Conservation (phyloP, 2,888 invertebrate species). For the Sycophila texana region DNA sequence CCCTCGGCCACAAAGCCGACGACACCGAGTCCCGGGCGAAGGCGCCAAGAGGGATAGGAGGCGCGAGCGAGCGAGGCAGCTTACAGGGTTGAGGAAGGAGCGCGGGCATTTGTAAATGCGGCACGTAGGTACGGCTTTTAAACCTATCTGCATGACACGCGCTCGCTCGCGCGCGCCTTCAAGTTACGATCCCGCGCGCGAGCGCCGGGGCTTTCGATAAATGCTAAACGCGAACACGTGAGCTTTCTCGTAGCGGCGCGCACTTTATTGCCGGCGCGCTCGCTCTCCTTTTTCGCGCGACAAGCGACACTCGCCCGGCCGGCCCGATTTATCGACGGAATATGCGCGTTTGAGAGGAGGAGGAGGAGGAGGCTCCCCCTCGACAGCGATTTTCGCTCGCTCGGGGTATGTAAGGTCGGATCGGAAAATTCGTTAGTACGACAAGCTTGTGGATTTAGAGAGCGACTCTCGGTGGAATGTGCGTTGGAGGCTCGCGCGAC, state of each 20-base stretch:
- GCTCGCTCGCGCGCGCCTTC: slow-evolving; percentile 66
- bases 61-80: slow-evolving; percentile 43
- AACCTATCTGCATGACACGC: slow-evolving; percentile 75
- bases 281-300: slow-evolving; percentile 50
- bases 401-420: not conserved
- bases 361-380: not conserved
- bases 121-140: slow-evolving; percentile 75
- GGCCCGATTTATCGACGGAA: slow-evolving; percentile 39
- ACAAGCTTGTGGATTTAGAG: not conserved
- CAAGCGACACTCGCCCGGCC: slow-evolving; percentile 45
- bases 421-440: slow-evolving; percentile 36
- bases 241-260: slow-evolving; percentile 71
- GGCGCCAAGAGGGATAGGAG: slow-evolving; percentile 17
- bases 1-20: not conserved
- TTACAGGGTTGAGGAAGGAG: slow-evolving; percentile 29
- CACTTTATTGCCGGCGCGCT: slow-evolving; percentile 70
- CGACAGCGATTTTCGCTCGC: slow-evolving; percentile 36
- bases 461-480: not conserved
- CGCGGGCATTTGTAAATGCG: slow-evolving; percentile 70
- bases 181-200: slow-evolving; percentile 73
- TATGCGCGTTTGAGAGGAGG: slow-evolving; percentile 17
- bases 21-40: not conserved
- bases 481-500: not conserved
- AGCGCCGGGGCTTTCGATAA: slow-evolving; percentile 71
- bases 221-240: slow-evolving; percentile 75